Evolutionary conservation across 2,888 invertebrate species (phyloP).

Genomic region (Andrena camellia): DNA sequence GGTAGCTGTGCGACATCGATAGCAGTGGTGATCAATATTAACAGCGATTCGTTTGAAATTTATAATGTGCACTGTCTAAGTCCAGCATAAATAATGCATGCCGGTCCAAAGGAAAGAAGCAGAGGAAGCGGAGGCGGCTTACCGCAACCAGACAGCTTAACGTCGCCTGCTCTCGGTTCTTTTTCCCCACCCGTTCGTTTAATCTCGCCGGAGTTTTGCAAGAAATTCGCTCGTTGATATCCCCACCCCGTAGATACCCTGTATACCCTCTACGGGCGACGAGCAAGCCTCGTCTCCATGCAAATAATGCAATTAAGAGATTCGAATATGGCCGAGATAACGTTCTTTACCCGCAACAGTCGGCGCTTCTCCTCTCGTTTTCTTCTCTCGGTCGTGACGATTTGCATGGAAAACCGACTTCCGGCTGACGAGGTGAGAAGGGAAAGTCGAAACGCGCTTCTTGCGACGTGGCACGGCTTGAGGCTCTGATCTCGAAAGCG

Average conservation of each 20-base stretch:
- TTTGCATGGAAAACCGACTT: slow-evolving; percentile 47
- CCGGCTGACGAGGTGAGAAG: not conserved
- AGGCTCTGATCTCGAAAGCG: not conserved
- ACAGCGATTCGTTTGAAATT: slow-evolving; percentile 42
- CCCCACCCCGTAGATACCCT: slow-evolving; percentile 34
- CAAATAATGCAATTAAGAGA: slow-evolving; percentile 76
- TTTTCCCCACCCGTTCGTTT: slow-evolving; percentile 45
- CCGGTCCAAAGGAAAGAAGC: slow-evolving; percentile 11
- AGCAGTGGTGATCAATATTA: slow-evolving; percentile 19
- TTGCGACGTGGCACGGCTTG: not conserved
- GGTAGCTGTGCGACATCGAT: slow-evolving; percentile 1
- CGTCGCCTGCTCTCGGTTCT: slow-evolving; percentile 25
- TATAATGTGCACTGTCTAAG: slow-evolving; percentile 35
- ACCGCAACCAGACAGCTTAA: slow-evolving; percentile 43
- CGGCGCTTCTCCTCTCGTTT: slow-evolving; percentile 52
- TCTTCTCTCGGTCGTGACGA: slow-evolving; percentile 31
- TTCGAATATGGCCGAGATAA: slow-evolving; percentile 73
- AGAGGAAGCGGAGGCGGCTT: slow-evolving; percentile 9
- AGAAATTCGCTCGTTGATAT: slow-evolving; percentile 69
- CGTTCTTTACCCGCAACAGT: slow-evolving; percentile 53
- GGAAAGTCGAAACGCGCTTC: not conserved
- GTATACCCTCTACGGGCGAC: slow-evolving; percentile 1
- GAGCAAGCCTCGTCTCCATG: slow-evolving; percentile 60
- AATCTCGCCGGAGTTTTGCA: slow-evolving; percentile 44
- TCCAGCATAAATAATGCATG: slow-evolving; percentile 60